Percentiles rank a stretch among this genome's conserved stretches.
phyloP scores from a whole-genome alignment of 2,797 vertebrate species.

The Sphenopsis melanotis region DNA sequence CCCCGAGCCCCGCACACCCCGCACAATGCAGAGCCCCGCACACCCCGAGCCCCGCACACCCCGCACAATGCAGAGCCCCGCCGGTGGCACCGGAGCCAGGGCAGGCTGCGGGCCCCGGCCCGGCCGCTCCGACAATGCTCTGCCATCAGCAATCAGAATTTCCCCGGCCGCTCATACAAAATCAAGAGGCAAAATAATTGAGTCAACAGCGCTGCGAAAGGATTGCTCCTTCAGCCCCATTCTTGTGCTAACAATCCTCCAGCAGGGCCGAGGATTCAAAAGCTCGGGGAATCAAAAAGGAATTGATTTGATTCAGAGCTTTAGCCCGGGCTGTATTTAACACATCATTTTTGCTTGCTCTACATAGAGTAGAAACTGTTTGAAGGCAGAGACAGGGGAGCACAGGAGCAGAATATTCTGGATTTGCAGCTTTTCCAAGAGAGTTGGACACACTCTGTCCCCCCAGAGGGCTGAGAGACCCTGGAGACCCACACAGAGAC shows the following conservation, averaged over 20 bases:
- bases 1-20: too few relatives aligned
- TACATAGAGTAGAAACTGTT: neutral
- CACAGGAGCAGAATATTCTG: neutral
- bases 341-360: conserved; percentile 23
- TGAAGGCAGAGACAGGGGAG: neutral
- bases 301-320: conserved; percentile 52
- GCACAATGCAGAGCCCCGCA: too few relatives aligned
- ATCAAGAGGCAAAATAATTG: conserved; percentile 60
- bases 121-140: neutral
- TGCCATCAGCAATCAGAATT: conserved; percentile 62
- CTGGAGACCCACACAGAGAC: neutral
- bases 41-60: too few relatives aligned
- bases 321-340: conserved; percentile 17
- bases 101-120: neutral
- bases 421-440: neutral
- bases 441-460: rapidly evolving
- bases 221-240: conserved; percentile 44
- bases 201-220: conserved; percentile 20
- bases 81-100: neutral
- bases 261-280: conserved; percentile 49
- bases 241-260: conserved; percentile 59
- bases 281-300: conserved; percentile 27
- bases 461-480: rapidly evolving
- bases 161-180: neutral
- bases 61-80: too few relatives aligned